Base-by-base conservation (phyloP, 37 sponge, comb jelly and placozoan species). In the Crambe crambe region DNA sequence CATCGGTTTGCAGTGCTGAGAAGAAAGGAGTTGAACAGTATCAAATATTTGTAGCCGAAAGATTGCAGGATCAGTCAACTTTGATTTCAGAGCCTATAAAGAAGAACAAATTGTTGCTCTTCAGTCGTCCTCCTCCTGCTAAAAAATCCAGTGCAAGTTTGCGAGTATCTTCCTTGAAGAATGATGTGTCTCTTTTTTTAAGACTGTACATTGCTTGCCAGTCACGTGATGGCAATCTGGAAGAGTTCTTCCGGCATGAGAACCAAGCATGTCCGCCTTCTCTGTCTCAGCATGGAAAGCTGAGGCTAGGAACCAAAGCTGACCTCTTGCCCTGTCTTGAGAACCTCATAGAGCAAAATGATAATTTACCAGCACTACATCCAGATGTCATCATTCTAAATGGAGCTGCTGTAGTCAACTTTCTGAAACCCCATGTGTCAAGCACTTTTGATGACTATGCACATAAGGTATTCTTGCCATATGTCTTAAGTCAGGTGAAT, bases 351-450 rank as follows among this genome's bases (percentile, higher is more conserved):
- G 64, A 62, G n/a, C 64, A 9, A 23, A 62, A 9, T 8, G 25
- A 21, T 62, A 25, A 23, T 62, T 17, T 26, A 17, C 64, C 64
- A 62, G n/a, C n/a, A n/a, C n/a, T n/a, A n/a, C 64, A 62, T 25
- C 10, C 64, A n/a, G 64, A 62, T 62, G 64, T 62, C 64, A 62
- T 26, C n/a, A 62, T 62, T 21, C 64, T 62, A 62, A 25, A 62
- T 62, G n/a, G 15, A 25, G 64, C 64, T 62, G 64, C 21, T 21
- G 64, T 62, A 25, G 64, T 62, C 64, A 62, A 62, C 64, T 62
- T 62, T 9, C 64, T 62, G n/a, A 62, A 62, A 21, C 64, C 64
- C 15, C 64, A n/a, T 26, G 64, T 27, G 8, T 17, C n/a, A 8
- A 62, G 9, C 15, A 27, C 29, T 25, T 23, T 26, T 21, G 9